Evolutionary conservation across 2,888 invertebrate genomes (phyloP).

Genomic region (Lasioglossum marginatum): DNA sequence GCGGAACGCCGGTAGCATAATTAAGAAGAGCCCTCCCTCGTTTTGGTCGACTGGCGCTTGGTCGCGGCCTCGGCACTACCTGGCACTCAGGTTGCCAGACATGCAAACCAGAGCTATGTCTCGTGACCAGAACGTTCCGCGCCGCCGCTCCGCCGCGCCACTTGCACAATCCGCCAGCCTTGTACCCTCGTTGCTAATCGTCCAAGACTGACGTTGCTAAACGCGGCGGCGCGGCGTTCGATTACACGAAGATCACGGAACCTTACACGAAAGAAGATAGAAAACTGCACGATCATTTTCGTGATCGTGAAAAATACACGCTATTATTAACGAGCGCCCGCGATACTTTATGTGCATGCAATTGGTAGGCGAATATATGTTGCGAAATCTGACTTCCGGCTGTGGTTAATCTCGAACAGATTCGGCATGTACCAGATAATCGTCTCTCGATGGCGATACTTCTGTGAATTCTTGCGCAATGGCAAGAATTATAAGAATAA

Average conservation of each 20-base stretch:
- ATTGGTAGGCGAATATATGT: background rate
- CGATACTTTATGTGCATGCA: background rate
- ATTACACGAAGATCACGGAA: background rate
- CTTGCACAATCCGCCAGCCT: background rate
- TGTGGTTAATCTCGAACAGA: background rate
- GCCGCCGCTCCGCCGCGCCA: background rate
- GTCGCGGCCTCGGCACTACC: constrained; percentile 55
- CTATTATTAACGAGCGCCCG: background rate
- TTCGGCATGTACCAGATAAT: background rate
- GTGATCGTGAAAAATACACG: constrained; percentile 6
- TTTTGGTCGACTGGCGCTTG: constrained; percentile 47
- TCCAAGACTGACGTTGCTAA: constrained; percentile 18
- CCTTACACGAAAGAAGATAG: background rate
- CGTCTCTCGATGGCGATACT: background rate
- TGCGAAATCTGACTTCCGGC: background rate
- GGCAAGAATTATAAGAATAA: background rate
- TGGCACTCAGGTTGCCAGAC: constrained; percentile 60
- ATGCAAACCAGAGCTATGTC: constrained; percentile 46
- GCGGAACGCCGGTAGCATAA: constrained; percentile 48
- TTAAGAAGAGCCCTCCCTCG: constrained; percentile 54
- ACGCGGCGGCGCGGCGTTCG: background rate
- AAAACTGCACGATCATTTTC: constrained; percentile 1
- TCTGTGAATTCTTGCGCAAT: background rate
- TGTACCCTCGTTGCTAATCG: background rate
- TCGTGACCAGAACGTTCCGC: background rate